A percentile compares a stretch with the other conserved stretches of the same genome.
Conservation (phyloP, 2,797 vertebrate species). For the Falco cherrug region DNA sequence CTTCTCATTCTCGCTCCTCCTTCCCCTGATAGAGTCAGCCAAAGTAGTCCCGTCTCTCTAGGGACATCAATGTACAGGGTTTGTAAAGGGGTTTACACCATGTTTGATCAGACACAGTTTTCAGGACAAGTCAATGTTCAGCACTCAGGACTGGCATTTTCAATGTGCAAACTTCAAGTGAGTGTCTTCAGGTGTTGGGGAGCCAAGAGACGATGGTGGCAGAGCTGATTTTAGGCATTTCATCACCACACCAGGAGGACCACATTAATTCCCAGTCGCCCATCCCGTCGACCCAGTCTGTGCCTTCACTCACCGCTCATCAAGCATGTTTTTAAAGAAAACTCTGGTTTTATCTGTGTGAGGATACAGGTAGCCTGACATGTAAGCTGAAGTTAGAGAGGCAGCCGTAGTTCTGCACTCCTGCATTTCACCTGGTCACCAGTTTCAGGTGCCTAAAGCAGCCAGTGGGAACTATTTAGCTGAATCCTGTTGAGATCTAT, state of each 20-base stretch:
- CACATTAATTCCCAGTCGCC: neutral
- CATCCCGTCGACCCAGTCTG: neutral
- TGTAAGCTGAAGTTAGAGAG: neutral
- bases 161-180: neutral
- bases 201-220: neutral
- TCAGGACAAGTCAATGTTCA: neutral
- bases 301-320: neutral
- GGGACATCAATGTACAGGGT: neutral
- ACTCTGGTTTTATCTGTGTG: neutral
- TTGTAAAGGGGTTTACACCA: neutral
- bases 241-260: fast-evolving
- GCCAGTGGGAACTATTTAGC: neutral
- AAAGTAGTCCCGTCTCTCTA: neutral
- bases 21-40: neutral
- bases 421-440: neutral
- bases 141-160: neutral
- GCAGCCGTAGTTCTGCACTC: neutral
- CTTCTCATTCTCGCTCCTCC: neutral
- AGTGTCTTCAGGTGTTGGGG: neutral
- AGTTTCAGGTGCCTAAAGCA: neutral
- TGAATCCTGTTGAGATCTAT: neutral
- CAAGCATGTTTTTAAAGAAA: neutral
- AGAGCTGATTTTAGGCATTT: neutral
- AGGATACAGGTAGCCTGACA: neutral
- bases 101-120: fast-evolving